A percentile compares a stretch with the other conserved stretches of the same genome.
These are phyloP conservation scores for Ornithorhynchus anatinus DNA, from an alignment of 2,113 vertebrate species.

Conservation along the genomic window DNA sequence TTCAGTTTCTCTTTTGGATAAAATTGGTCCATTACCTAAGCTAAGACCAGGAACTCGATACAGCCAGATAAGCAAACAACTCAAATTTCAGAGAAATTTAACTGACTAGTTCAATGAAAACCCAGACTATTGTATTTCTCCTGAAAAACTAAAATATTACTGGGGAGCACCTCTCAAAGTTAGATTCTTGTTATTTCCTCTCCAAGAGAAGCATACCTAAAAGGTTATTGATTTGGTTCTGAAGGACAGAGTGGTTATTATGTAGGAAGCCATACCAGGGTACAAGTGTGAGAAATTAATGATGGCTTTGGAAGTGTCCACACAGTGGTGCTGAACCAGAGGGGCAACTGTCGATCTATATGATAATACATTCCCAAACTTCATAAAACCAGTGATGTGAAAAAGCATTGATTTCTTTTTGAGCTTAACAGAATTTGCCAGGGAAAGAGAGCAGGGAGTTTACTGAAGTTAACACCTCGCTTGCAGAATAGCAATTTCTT, in stretches of 20 bases:
- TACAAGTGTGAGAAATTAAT: constrained; percentile 75
- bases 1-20: too few species aligned
- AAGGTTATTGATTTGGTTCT: constrained; percentile 75
- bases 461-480: constrained; percentile 57
- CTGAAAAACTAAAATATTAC: constrained; percentile 43
- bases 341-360: constrained; percentile 80
- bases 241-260: constrained; percentile 73
- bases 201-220: constrained; percentile 65
- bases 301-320: constrained; percentile 72
- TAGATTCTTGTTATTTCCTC: constrained; percentile 61
- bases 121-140: too few species aligned
- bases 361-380: constrained; percentile 80
- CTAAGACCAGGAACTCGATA: too few species aligned
- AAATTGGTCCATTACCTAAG: too few species aligned
- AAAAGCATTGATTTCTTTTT: constrained; percentile 72
- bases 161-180: constrained; percentile 51
- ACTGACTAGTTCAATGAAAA: too few species aligned
- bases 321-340: constrained; percentile 67
- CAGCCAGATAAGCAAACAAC: too few species aligned
- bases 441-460: constrained; percentile 59
- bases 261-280: constrained; percentile 66
- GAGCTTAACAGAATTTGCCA: constrained; percentile 63
- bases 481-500: constrained; percentile 26
- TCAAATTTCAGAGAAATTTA: too few species aligned
- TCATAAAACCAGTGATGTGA: constrained; percentile 76